Conservation (phyloP, 2,797 vertebrate species). For the Antrozous pallidus region DNA sequence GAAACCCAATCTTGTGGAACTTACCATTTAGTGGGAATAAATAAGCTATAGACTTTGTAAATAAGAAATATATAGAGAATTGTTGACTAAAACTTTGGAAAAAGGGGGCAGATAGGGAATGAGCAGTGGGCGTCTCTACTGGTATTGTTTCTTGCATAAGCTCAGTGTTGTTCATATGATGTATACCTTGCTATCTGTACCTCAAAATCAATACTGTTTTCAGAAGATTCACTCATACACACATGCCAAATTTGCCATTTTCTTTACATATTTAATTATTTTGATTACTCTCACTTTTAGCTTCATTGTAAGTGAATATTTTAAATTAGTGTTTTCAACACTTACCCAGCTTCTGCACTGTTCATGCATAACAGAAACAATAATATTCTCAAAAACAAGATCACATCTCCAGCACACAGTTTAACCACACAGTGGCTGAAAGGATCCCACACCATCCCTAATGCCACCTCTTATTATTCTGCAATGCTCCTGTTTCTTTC, state of each 20-base stretch:
- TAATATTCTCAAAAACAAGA: not conserved
- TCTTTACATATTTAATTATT: not conserved
- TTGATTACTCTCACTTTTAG: not conserved
- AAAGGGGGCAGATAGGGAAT: not conserved
- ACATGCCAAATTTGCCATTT: not conserved
- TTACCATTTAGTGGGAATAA: not conserved
- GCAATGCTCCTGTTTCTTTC: not conserved
- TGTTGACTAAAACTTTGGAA: not conserved
- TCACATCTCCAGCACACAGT: not conserved
- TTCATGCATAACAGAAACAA: not conserved
- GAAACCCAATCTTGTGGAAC: not conserved
- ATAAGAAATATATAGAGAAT: not conserved
- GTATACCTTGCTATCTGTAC: not conserved
- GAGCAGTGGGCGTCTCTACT: not conserved
- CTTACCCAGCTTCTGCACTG: not conserved
- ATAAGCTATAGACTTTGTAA: not conserved
- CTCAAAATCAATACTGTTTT: not conserved
- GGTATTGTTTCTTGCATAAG: not conserved
- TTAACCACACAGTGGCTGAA: not conserved
- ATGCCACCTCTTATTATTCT: not conserved
- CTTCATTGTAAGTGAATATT: not conserved
- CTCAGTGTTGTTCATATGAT: not conserved
- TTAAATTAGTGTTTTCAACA: not conserved
- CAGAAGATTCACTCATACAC: not conserved
- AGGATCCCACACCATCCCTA: not conserved